Evolutionary conservation across 2,888 invertebrate genomes (phyloP).

Genomic region (Exephanes ischioxanthus): DNA sequence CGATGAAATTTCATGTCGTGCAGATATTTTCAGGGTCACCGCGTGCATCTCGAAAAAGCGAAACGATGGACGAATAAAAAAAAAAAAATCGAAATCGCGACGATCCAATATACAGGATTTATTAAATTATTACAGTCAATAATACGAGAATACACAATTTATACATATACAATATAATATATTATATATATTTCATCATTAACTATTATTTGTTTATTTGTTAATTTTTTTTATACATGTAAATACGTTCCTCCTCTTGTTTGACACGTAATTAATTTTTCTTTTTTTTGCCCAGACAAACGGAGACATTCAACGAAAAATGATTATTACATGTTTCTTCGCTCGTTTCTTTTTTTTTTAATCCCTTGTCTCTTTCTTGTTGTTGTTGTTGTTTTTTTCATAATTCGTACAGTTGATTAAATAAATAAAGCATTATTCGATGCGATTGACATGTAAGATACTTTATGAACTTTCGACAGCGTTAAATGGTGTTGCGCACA

Average conservation of each 20-base stretch:
- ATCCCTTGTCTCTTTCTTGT: constrained; percentile 15
- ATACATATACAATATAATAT: constrained; percentile 81
- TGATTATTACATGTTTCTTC: constrained; percentile 48
- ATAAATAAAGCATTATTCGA: constrained; percentile 67
- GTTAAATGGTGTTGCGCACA: constrained; percentile 35
- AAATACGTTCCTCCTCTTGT: constrained; percentile 68
- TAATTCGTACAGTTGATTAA: constrained; percentile 53
- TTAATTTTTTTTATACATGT: constrained; percentile 70
- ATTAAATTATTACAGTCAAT: constrained; percentile 82
- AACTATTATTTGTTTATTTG: constrained; percentile 59
- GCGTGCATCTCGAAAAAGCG: no score
- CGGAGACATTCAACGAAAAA: constrained; percentile 56
- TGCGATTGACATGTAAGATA: constrained; percentile 62
- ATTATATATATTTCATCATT: constrained; percentile 76
- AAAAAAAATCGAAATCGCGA: constrained; percentile 3
- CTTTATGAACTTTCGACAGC: constrained; percentile 54
- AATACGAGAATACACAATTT: constrained; percentile 81
- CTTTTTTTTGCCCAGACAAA: constrained; percentile 56
- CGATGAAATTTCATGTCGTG: no score
- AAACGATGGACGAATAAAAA: no score
- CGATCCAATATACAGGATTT: constrained; percentile 78
- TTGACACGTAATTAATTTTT: constrained; percentile 64
- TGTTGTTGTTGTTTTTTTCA: constrained; percentile 13
- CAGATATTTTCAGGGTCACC: no score
- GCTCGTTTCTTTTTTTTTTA: constrained; percentile 1